Evolutionary conservation across 2,113 vertebrate genomes (phyloP), one percentile per base, ranked within the genome.

Genomic region (Limnothrissa miodon): DNA sequence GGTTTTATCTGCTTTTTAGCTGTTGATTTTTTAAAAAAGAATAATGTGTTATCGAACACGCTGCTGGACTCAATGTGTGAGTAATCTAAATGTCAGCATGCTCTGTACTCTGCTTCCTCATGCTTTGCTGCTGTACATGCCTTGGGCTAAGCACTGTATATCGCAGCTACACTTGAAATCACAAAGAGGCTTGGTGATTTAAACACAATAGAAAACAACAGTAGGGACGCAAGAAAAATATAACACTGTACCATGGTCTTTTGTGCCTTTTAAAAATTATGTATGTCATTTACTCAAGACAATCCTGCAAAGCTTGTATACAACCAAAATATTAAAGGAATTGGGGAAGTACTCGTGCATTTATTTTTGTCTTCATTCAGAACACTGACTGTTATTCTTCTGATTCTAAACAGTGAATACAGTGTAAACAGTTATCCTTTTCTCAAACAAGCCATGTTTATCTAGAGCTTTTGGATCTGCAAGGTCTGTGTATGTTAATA

Each of bases 241-340:
- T 83, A 39, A 92, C 91, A 92, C 93, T 95, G 94, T 95, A 94
- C 93, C 93, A 94, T 94, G 93, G 94, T 95, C 94, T 94, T 87
- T 95, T 95, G 96, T 95, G 95, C 95, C 96, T 96, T 95, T 90
- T 94, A 94, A 95, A 94, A 95, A 94, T 93, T 93, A 93, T 96
- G 93, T 96, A 95, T 95, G 95, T 95, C 92, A 93, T 93, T 79
- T 79, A 82, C 80, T 85, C 93, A 93, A 95, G 95, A 96, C 95
- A 95, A 96, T 96, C 95, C 92, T 93, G 89, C 90, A 91, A 89
- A 94, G 93, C 94, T 95, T 96, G 94, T 96, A 94, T 95, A 95
- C 94, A 94, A 94, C 94, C 92, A 93, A 95, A 96, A 94, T 86
- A 93, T 95, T 96, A 96, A 96, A 96, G 93, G 94, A 92, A 94